Conservation (phyloP, 2,113 vertebrate species). For the Pristiophorus japonicus region DNA sequence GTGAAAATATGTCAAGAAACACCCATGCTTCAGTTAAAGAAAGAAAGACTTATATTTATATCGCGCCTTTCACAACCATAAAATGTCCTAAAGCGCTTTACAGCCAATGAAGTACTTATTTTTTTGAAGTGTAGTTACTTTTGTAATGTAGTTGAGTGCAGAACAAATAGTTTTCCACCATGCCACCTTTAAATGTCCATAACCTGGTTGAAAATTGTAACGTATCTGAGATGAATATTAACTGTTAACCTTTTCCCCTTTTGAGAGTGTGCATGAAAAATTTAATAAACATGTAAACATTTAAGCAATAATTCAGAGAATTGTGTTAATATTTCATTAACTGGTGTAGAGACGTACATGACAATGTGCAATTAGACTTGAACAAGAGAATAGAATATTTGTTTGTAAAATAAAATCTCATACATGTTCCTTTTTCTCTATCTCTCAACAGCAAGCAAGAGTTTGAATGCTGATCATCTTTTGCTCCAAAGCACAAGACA, state of each 20-base stretch:
- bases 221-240: neutral
- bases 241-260: neutral
- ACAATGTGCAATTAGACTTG: constrained; percentile 20
- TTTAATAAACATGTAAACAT: neutral
- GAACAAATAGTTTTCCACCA: neutral
- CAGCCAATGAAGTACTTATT: too few relatives aligned
- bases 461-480: constrained; percentile 37
- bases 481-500: constrained; percentile 35
- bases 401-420: neutral
- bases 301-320: neutral
- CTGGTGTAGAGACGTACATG: too few relatives aligned
- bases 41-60: too few relatives aligned
- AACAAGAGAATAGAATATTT: neutral
- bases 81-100: too few relatives aligned
- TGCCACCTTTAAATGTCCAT: neutral
- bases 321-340: neutral
- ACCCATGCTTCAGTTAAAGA: neutral
- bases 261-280: neutral
- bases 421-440: neutral
- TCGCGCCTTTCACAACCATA: too few relatives aligned
- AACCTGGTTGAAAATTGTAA: neutral
- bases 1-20: neutral
- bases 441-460: constrained; percentile 37
- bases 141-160: neutral
- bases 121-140: too few relatives aligned